Percentiles rank a stretch among this genome's conserved stretches.
These are phyloP conservation scores for Piscicola geometra DNA, from an alignment of 2,888 invertebrate species.

Conservation along the genomic window DNA sequence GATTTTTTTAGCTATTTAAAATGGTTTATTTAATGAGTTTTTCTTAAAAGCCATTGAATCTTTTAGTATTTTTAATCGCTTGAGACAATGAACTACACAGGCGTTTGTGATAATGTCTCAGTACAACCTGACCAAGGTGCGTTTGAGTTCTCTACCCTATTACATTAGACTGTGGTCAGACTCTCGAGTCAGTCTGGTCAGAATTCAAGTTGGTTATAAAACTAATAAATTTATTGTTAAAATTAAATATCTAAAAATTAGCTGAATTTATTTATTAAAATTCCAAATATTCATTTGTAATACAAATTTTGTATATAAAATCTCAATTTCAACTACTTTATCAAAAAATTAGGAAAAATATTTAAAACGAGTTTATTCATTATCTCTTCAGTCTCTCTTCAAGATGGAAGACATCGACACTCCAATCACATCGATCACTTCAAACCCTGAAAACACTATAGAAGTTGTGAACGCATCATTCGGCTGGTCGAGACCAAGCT, in stretches of 20 bases:
- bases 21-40: neutral
- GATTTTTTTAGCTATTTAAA: neutral
- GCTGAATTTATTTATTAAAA: too few relatives aligned
- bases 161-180: constrained; percentile 32
- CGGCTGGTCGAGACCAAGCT: constrained; percentile 21
- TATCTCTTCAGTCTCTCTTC: constrained; percentile 6
- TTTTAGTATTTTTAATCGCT: too few relatives aligned
- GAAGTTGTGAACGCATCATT: constrained; percentile 32
- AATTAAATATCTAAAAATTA: too few relatives aligned
- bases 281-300: too few relatives aligned
- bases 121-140: constrained; percentile 29
- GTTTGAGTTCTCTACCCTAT: constrained; percentile 16
- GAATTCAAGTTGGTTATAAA: constrained; percentile 17
- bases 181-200: constrained; percentile 2
- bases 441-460: neutral
- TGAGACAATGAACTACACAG: too few relatives aligned
- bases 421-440: neutral
- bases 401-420: constrained; percentile 30
- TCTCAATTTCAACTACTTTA: neutral
- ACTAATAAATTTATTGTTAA: too few relatives aligned
- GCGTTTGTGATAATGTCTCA: constrained; percentile 36
- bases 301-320: too few relatives aligned
- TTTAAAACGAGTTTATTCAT: neutral
- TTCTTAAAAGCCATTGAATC: neutral
- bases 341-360: neutral